Base-by-base conservation (phyloP, 2,888 invertebrate species). In the Trissolcus brochymenae region DNA sequence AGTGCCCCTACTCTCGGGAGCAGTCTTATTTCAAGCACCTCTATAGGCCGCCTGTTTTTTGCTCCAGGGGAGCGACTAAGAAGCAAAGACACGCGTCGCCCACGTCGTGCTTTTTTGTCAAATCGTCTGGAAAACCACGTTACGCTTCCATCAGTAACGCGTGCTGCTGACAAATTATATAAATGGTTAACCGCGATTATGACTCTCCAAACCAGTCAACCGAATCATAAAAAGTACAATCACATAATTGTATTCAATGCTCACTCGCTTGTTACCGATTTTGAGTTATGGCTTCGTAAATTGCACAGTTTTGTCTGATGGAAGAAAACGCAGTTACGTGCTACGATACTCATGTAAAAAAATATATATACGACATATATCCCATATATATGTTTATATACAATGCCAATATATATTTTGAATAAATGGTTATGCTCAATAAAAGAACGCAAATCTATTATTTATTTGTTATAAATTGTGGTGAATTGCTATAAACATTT, bases 141-240 rank as follows among this genome's bases (percentile, higher is more conserved):
- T 67, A 67, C 76, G 81, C 17, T 79, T 70, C 57, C 80, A 79
- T 82, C 83, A 82, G 79, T 82, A 80, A 78, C 88, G 83, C 82
- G 84, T 87, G 88, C 82, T 81, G 80, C 83, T 87, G 88, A 89
- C 88, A 87, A 89, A 88, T 88, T 85, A 85, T 86, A 88, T 86
- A 86, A 87, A 88, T 86, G 86, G 82, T 84, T 78, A 77, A 68
- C 76, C 67, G 41, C 51, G 68, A 59, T 70, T 74, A 79, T 59
- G 57, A 51, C 56, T 61, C 17, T 13, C 35, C 35, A 35, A 64
- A 50, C 56, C 70, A 76, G 67, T 70, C 71, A 68, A 49, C 59
- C 51, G 70, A 59, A 53, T 64, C 16, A 25, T 40, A 50, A 53
- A 62, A 75, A 74, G 35, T 62, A 62, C 67, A 74, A 62, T 67